phyloP scores from a whole-genome alignment of 92 coral and sea anemone genomes.

The Phenganax stokvisi region DNA sequence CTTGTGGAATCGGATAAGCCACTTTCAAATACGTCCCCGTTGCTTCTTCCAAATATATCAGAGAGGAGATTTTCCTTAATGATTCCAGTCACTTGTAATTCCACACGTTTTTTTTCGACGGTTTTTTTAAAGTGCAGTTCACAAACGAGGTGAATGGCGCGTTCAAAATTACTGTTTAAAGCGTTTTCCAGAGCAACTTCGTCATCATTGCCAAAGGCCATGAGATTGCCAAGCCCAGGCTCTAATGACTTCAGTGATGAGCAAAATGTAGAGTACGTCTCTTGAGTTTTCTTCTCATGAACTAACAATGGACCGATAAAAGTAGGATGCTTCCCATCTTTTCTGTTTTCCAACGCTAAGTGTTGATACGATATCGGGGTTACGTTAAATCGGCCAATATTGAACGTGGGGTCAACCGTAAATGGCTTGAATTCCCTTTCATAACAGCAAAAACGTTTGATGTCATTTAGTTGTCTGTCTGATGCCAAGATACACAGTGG shows the following conservation, averaged over 20 bases:
- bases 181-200: neutral
- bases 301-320: too few relatives aligned
- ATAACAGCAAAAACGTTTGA: constrained; percentile 56
- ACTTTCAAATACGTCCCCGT: constrained; percentile 26
- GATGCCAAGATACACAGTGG: constrained; percentile 51
- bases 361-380: too few relatives aligned
- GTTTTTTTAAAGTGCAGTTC: constrained; percentile 2
- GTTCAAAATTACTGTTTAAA: constrained; percentile 23
- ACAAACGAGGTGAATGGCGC: constrained; percentile 18
- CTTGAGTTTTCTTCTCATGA: too few relatives aligned
- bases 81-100: neutral
- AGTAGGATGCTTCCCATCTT: too few relatives aligned
- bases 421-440: constrained; percentile 51
- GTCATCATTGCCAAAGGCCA: too few relatives aligned
- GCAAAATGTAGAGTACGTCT: too few relatives aligned
- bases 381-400: neutral
- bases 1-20: constrained; percentile 22
- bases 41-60: constrained; percentile 11
- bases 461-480: constrained; percentile 45
- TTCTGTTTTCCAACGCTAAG: too few relatives aligned
- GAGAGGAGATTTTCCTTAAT: constrained; percentile 14
- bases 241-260: too few relatives aligned
- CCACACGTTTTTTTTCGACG: constrained; percentile 12
- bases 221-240: too few relatives aligned
- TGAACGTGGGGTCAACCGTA: constrained; percentile 57